These are phyloP conservation scores for Hemicordylus capensis DNA, from an alignment of 2,113 vertebrate species.

Conservation along the genomic window DNA sequence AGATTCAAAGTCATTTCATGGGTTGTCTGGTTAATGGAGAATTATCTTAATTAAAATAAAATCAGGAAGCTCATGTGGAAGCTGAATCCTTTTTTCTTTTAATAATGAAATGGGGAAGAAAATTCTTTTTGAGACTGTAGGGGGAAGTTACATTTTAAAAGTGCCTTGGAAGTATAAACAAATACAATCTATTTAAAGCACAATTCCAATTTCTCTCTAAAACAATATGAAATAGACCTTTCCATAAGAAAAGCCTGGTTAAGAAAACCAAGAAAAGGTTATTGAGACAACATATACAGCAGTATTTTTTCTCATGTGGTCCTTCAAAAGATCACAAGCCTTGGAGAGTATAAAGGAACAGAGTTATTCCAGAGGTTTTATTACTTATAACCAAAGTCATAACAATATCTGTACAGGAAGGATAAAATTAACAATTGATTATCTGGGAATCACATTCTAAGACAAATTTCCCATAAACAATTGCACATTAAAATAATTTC, in stretches of 20 bases:
- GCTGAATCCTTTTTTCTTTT: constrained; percentile 29
- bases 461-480: too few relatives aligned
- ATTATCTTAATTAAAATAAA: constrained; percentile 40
- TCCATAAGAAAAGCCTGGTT: neutral
- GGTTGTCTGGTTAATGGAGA: constrained; percentile 37
- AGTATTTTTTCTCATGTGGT: neutral
- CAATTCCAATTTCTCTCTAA: neutral
- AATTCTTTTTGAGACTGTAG: neutral
- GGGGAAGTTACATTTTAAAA: neutral
- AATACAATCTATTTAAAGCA: neutral
- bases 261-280: neutral
- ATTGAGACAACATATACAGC: neutral
- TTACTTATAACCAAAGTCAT: too few relatives aligned
- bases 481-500: too few relatives aligned
- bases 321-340: neutral
- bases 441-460: too few relatives aligned
- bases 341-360: too few relatives aligned
- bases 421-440: too few relatives aligned
- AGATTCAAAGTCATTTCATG: constrained; percentile 48
- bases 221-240: neutral
- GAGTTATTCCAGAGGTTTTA: too few relatives aligned
- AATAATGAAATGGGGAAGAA: constrained; percentile 24
- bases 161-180: neutral
- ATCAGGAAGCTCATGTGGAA: constrained; percentile 22
- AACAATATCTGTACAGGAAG: too few relatives aligned